These are phyloP conservation scores for Meandrina meandrites DNA, from an alignment of 92 coral and sea anemone species.

Conservation along the genomic window DNA sequence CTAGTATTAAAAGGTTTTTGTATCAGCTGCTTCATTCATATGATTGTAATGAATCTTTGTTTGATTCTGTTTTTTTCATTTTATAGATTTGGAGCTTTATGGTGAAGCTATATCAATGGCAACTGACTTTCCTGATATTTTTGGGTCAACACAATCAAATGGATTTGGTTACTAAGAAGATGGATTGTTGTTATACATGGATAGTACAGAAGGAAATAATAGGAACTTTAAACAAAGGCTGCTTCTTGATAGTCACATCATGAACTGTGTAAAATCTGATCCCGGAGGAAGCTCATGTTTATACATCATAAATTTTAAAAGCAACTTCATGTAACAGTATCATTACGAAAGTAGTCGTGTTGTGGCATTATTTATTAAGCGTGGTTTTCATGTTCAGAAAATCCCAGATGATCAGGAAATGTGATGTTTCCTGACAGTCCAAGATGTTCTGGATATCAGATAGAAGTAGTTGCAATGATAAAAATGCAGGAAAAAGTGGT, in stretches of 20 bases:
- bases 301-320: neutral
- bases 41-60: neutral
- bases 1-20: too few species aligned
- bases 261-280: neutral
- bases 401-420: too few species aligned
- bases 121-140: constrained; percentile 75
- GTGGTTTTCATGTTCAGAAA: neutral
- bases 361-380: neutral
- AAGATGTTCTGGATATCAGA: too few species aligned
- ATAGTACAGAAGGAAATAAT: neutral
- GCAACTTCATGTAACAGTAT: neutral
- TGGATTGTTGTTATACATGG: neutral
- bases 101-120: constrained; percentile 73
- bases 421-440: too few species aligned
- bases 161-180: constrained; percentile 58
- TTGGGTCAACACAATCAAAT: constrained; percentile 70
- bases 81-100: constrained; percentile 71
- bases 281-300: neutral
- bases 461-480: too few species aligned
- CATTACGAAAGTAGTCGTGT: neutral
- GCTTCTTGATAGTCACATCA: neutral
- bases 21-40: too few species aligned
- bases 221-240: neutral
- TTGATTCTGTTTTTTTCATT: neutral
- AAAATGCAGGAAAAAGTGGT: too few species aligned